These are phyloP conservation scores for Cistogaster globosa DNA, from an alignment of 2,888 invertebrate species.

Conservation along the genomic window DNA sequence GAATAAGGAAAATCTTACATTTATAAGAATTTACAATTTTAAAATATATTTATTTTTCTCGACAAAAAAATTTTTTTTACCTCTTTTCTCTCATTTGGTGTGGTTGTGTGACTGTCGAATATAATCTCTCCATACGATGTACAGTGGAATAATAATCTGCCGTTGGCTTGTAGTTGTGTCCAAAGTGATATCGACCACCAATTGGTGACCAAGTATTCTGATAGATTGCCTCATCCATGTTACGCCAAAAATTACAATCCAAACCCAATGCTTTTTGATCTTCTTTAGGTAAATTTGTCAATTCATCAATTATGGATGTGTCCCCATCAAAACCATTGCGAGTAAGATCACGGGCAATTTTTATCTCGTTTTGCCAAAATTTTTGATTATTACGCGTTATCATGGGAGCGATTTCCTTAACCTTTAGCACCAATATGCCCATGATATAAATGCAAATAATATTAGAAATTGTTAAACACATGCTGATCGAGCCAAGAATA, in stretches of 20 bases:
- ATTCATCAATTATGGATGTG: conserved; percentile 80
- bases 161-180: conserved; percentile 54
- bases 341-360: conserved; percentile 85
- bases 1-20: too few species aligned
- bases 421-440: conserved; percentile 88
- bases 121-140: conserved; percentile 78
- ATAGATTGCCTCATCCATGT: conserved; percentile 75
- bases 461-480: conserved; percentile 89
- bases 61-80: conserved; percentile 21
- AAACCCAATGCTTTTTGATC: conserved; percentile 76
- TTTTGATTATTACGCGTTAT: conserved; percentile 83
- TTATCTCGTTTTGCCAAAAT: conserved; percentile 87
- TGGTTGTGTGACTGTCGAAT: conserved; percentile 74
- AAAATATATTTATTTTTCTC: too few species aligned
- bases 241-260: conserved; percentile 75
- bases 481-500: conserved; percentile 87
- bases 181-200: conserved; percentile 74
- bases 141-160: conserved; percentile 75
- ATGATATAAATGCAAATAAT: conserved; percentile 89
- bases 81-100: conserved; percentile 62
- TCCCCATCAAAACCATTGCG: conserved; percentile 81
- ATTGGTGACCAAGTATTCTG: conserved; percentile 82
- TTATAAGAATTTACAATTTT: too few species aligned
- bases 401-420: conserved; percentile 86
- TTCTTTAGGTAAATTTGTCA: conserved; percentile 76